Conservation (phyloP, 2,888 invertebrate species). For the Ormyrus thymus region DNA sequence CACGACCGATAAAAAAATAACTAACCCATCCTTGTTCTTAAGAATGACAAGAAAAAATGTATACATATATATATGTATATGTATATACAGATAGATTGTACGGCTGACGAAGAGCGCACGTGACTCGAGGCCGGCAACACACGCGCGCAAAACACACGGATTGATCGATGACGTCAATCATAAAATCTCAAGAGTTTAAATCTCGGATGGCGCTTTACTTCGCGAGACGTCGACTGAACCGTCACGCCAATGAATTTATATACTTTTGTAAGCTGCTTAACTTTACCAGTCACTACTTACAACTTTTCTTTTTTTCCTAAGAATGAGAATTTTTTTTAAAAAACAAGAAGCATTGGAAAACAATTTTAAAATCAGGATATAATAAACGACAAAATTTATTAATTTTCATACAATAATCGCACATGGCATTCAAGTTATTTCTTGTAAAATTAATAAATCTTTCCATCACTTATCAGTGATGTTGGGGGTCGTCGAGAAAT, state of each 20-base stretch:
- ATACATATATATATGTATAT: not conserved
- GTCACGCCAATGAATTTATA: no score
- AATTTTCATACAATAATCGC: slow-evolving; percentile 52
- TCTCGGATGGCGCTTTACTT: not conserved
- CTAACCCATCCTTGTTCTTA: not conserved
- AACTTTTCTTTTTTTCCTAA: not conserved
- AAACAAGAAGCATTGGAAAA: slow-evolving; percentile 1
- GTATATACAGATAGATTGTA: not conserved
- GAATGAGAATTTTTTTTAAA: no score
- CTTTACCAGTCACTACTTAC: no score
- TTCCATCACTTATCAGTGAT: slow-evolving; percentile 34
- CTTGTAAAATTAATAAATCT: slow-evolving; percentile 53
- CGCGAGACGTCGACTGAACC: not conserved
- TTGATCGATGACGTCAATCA: slow-evolving; percentile 41
- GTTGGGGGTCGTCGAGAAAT: slow-evolving; percentile 25
- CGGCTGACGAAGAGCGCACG: not conserved
- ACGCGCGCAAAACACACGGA: slow-evolving; percentile 23
- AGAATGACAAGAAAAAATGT: not conserved
- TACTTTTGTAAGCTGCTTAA: not conserved
- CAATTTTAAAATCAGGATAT: slow-evolving; percentile 27
- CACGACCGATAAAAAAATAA: not conserved
- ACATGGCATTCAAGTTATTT: slow-evolving; percentile 47
- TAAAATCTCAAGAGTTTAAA: slow-evolving; percentile 26
- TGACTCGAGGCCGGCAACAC: slow-evolving; percentile 1
- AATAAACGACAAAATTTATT: slow-evolving; percentile 54